Evolutionary conservation across 2,113 vertebrate species (phyloP).

Genomic region (Puffinus mauretanicus): DNA sequence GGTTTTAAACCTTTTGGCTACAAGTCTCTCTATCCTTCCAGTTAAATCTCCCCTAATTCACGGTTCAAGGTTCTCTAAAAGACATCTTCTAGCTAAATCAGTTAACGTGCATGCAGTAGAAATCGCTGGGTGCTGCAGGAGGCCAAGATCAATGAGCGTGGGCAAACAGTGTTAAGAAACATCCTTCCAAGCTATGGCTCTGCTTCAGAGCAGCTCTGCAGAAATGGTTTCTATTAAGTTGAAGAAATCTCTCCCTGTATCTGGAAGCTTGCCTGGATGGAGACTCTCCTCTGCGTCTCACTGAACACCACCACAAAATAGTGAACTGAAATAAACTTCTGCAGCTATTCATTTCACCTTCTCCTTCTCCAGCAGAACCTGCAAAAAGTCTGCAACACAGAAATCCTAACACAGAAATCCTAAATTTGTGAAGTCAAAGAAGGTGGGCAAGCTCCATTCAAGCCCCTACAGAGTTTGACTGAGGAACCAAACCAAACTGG

Average conservation of each 20-base stretch:
- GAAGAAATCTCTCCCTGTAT: background rate
- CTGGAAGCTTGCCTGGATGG: background rate
- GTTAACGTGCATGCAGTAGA: rapidly evolving
- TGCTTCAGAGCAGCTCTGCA: background rate
- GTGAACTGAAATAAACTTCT: background rate
- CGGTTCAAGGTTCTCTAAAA: background rate
- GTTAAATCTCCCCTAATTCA: background rate
- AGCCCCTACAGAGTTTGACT: background rate
- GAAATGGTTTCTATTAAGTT: background rate
- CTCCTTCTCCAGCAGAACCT: background rate
- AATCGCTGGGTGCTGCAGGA: background rate
- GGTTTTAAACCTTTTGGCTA: background rate
- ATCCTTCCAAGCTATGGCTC: background rate
- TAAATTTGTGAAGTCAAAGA: background rate
- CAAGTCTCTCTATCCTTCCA: background rate
- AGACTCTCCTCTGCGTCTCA: background rate
- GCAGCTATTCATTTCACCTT: background rate
- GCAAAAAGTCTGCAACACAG: background rate
- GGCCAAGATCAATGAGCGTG: background rate
- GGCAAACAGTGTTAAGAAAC: background rate
- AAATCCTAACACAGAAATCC: background rate
- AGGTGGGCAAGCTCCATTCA: background rate
- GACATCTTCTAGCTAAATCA: background rate
- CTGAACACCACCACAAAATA: background rate
- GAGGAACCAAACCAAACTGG: background rate